Base-by-base conservation (phyloP, 2,888 invertebrate species). In the Arrhopalites spinosus region DNA sequence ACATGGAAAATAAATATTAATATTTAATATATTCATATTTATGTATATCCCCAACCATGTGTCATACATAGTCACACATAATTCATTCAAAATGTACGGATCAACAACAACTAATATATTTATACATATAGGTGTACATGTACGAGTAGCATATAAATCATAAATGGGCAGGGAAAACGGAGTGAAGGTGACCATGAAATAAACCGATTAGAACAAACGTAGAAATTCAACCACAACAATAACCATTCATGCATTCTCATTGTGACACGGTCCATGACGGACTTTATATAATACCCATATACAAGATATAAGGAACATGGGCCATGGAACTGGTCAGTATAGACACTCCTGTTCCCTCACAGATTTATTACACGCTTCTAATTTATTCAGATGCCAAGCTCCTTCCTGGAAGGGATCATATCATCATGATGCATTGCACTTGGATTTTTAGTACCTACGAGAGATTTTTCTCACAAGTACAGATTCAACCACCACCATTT, bases 331-430 rank as follows among this genome's bases (percentile, higher is more conserved):
- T 36, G 11, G 36, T 36, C 36, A 36, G 36, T 11, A 36, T 11
- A 36, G n/a, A 36, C 11, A 36, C 36, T 36, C 36, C 36, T 11
- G 13, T 69, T 53, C 45, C 23, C 69, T 69, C 53, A 25, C 15
- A 53, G 69, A 69, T 69, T 69, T 69, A 69, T 69, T 50, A 69
- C 53, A 47, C n/a, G 13, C 30, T 23, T 47, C 27, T 69, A 69
- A 69, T 69, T 69, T 53, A 69, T 69, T 47, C 69, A 53, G 47
- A 69, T 69, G 50, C 47, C 50, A 53, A 29, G 50, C 50, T 53
- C 69, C 53, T 69, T 50, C 59, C 23, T 59, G 25, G n/a, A n/a
- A 59, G 13, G 59, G 23, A 59, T 59, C 59, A 59, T 59, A 59
- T 59, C 25, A 27, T 59, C 25, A 59, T 59, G 59, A 59, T 59